Evolutionary conservation across 2,888 invertebrate genomes (phyloP).

Genomic region (Oconnorella tubifera): DNA sequence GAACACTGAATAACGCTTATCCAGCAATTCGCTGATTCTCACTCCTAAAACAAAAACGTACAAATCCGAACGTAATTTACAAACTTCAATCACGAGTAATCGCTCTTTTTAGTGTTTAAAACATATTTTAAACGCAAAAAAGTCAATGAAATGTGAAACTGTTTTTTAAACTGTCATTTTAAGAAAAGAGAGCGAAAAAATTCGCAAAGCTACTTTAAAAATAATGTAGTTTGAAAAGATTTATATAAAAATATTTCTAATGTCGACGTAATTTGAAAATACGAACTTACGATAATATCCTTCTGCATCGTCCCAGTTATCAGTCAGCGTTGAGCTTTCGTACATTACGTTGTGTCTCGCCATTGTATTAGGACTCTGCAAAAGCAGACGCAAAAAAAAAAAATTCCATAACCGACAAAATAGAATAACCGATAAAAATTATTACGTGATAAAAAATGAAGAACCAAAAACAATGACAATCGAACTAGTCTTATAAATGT

Average conservation of each 20-base stretch:
- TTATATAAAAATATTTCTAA: too few relatives aligned
- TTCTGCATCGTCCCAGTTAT: constrained; percentile 99
- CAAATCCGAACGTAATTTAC: neutral
- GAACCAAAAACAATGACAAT: too few relatives aligned
- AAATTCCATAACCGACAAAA: too few relatives aligned
- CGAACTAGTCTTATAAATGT: too few relatives aligned
- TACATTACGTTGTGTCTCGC: constrained; percentile 43
- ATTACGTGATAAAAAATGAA: too few relatives aligned
- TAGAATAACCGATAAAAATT: too few relatives aligned
- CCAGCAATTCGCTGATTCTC: constrained; percentile 87
- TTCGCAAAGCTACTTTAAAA: too few relatives aligned
- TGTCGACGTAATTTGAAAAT: too few relatives aligned
- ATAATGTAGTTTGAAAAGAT: too few relatives aligned
- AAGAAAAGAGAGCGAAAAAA: too few relatives aligned
- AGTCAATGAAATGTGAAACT: neutral
- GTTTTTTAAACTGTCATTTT: constrained; percentile 5
- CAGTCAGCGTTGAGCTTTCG: constrained; percentile 87
- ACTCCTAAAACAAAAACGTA: constrained; percentile 65
- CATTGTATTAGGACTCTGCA: constrained; percentile 46
- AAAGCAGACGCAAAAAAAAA: too few relatives aligned
- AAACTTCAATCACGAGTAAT: neutral
- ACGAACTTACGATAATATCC: constrained; percentile 79
- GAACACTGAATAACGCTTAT: constrained; percentile 85
- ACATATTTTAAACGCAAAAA: neutral
- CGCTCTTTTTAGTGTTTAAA: too few relatives aligned